Conservation (phyloP, 2,797 vertebrate species). For the Erethizon dorsatum region DNA sequence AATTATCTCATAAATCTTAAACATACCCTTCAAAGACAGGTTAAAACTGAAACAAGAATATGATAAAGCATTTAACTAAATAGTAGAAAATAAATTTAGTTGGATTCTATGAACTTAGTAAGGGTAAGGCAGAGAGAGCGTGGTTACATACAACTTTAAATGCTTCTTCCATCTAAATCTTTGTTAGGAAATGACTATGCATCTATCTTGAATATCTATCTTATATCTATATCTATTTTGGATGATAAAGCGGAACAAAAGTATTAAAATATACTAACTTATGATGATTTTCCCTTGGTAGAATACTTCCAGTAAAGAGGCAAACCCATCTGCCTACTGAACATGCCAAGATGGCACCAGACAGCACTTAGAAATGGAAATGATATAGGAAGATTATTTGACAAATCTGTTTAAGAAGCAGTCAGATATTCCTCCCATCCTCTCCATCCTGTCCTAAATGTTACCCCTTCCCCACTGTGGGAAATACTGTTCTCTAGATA, state of each 20-base stretch:
- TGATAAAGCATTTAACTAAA: constrained; percentile 18
- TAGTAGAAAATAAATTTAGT: constrained; percentile 38
- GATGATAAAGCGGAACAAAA: constrained; percentile 35
- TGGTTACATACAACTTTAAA: background rate
- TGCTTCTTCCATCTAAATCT: constrained; percentile 40
- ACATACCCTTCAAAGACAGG: background rate
- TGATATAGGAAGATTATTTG: background rate
- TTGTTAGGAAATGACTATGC: background rate
- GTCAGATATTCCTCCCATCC: background rate
- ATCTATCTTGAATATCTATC: background rate
- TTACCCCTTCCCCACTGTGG: background rate
- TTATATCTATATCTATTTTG: background rate
- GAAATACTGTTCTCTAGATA: background rate
- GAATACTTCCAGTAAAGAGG: constrained; percentile 23
- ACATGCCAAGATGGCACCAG: background rate
- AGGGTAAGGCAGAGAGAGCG: background rate
- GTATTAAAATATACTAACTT: constrained; percentile 48
- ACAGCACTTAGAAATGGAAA: background rate
- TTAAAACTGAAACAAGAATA: constrained; percentile 48
- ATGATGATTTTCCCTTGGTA: background rate
- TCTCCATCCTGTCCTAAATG: background rate
- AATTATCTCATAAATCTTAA: constrained; percentile 63
- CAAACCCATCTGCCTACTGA: constrained; percentile 22
- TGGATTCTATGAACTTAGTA: constrained; percentile 9
- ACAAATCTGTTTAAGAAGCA: background rate